phyloP scores from a whole-genome alignment of 2,888 invertebrate genomes.

The Halictus quadricinctus region DNA sequence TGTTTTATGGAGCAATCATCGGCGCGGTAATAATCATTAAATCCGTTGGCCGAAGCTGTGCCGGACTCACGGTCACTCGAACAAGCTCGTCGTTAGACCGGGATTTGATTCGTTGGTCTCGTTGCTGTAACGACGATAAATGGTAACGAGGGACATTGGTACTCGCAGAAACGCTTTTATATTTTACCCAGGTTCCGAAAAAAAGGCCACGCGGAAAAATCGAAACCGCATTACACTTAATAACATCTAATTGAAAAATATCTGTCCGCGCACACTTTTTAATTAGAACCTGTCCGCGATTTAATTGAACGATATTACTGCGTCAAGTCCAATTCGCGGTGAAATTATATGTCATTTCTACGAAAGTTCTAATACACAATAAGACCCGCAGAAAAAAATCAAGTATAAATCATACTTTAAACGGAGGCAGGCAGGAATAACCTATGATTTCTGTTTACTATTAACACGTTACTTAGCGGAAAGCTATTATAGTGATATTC shows the following conservation, averaged over 20 bases:
- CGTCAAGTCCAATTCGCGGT: not conserved
- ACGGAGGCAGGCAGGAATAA: not conserved
- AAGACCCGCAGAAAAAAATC: not conserved
- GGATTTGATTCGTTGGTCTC: constrained; percentile 48
- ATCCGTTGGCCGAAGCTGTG: constrained; percentile 57
- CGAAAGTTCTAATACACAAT: not conserved
- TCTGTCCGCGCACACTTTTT: not conserved
- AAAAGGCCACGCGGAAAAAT: not conserved
- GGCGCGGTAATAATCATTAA: constrained; percentile 75
- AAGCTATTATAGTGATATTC: too few species aligned
- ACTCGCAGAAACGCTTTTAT: not conserved
- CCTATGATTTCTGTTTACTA: not conserved
- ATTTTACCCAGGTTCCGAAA: not conserved
- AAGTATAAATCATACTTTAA: not conserved
- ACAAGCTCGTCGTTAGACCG: constrained; percentile 55
- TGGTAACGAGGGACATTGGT: constrained; percentile 36
- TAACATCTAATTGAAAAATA: not conserved
- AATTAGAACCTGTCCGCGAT: not conserved
- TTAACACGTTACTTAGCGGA: not conserved
- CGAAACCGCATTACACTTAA: not conserved
- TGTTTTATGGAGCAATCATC: constrained; percentile 76
- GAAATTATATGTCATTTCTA: not conserved
- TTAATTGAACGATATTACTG: not conserved
- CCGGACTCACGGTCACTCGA: constrained; percentile 40
- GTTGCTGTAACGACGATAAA: constrained; percentile 31